Evolutionary conservation across 2,113 vertebrate genomes (phyloP), one percentile per base, ranked within the genome.

Genomic region (Caretta caretta): DNA sequence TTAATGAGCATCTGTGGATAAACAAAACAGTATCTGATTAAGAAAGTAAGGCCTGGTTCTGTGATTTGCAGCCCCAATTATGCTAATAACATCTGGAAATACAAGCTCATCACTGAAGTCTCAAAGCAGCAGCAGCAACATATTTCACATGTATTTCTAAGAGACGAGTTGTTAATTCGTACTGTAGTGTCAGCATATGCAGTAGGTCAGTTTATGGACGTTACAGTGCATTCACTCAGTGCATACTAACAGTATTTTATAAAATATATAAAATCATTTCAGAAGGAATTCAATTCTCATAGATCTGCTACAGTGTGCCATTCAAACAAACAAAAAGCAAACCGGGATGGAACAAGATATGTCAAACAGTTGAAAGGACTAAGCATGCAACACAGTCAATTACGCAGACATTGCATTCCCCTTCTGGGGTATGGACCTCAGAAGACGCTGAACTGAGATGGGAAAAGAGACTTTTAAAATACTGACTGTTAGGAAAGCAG

Each of bases 21-120:
- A 96, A 94, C 78, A 95, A 98, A 98, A 97, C 80, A 69, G 87
- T 83, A 97, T 96, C 80, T 92, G 97, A 96, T 97, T 79, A 83
- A 94, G 94, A 97, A 98, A 97, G 96, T 94, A 98, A 98, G 98
- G 98, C 98, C 98, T 97, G 98, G 93, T 95, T 96, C 91, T 94
- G 95, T 72, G 88, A 78, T 35, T 3, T 86, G 97, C 97, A 98
- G 97, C 96, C 97, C 87, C 75, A 56, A 86, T 76, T 31, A 88
- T 94, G 94, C 90, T 88, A 88, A 84, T 3, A 46, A 84, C 1
- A 79, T 35, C 0, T 80, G 1, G 88, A 51, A 95, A 80, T 19
- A 5, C 22, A 2, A 69, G 54, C 94, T n/a, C 46, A 38, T 65
- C 20, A 49, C 84, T 29, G 83, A 92, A 79, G 90, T 62, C 78